Percentiles rank a stretch among this genome's conserved stretches.
Evolutionary conservation across 2,113 vertebrate species (phyloP).

Genomic region (Gallinago undulata): DNA sequence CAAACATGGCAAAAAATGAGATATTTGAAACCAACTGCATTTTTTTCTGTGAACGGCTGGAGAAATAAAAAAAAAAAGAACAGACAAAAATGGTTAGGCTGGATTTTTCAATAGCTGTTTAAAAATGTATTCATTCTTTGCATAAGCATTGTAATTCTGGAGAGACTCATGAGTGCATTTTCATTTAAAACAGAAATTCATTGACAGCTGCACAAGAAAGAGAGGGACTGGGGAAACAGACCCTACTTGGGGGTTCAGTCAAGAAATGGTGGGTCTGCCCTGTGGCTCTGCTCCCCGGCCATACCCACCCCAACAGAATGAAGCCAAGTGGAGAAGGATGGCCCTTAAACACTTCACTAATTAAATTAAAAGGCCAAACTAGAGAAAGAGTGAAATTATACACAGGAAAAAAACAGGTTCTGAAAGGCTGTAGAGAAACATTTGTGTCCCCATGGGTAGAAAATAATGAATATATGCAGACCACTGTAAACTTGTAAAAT

Average conservation of each 20-base stretch:
- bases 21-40: slow-evolving; percentile 83
- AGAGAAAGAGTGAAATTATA: neutral
- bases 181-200: slow-evolving; percentile 7
- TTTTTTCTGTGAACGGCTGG: slow-evolving; percentile 80
- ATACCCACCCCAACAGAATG: neutral
- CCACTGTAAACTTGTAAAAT: neutral
- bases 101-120: slow-evolving; percentile 11
- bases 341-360: neutral
- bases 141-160: neutral
- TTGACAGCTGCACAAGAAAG: neutral
- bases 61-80: slow-evolving; percentile 32
- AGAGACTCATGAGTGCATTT: neutral
- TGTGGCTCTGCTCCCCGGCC: neutral
- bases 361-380: slow-evolving; percentile 1
- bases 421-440: neutral
- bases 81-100: neutral
- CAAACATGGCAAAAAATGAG: slow-evolving; percentile 83
- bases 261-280: neutral
- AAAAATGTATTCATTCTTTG: slow-evolving; percentile 5
- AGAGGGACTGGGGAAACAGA: neutral
- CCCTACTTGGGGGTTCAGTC: neutral
- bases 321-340: neutral
- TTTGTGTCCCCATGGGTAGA: neutral
- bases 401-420: neutral
- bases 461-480: neutral